A percentile compares a stretch with the other conserved stretches of the same genome.
Evolutionary conservation across 2,888 invertebrate genomes (phyloP).

Genomic region (Cepaea hortensis): DNA sequence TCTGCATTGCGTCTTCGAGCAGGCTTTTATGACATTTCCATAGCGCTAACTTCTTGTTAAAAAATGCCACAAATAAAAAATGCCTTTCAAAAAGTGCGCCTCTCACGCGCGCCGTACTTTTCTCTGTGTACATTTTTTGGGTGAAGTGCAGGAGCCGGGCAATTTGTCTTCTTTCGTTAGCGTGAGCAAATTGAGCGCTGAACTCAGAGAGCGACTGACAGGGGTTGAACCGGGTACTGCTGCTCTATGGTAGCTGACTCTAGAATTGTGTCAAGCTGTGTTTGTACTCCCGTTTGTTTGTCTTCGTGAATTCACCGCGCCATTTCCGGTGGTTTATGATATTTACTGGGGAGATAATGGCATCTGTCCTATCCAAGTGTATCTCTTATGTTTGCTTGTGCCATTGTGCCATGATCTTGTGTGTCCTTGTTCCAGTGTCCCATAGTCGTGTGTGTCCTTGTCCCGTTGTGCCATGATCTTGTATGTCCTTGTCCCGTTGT

Average conservation of each 20-base stretch:
- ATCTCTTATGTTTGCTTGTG: too few species aligned
- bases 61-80: constrained; percentile 1
- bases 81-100: neutral
- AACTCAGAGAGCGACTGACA: neutral
- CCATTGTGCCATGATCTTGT: too few species aligned
- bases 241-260: neutral
- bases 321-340: too few species aligned
- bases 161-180: constrained; percentile 21
- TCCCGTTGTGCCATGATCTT: too few species aligned
- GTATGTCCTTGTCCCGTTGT: too few species aligned
- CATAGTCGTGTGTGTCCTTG: too few species aligned
- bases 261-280: neutral
- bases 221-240: neutral
- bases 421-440: too few species aligned
- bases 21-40: constrained; percentile 22
- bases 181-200: neutral
- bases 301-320: too few species aligned
- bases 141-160: neutral
- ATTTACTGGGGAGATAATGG: too few species aligned
- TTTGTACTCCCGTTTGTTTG: neutral
- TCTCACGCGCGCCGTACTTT: neutral
- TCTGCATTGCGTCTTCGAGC: neutral
- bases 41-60: constrained; percentile 13
- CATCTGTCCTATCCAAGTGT: too few species aligned
- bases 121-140: neutral